Conservation (phyloP, 2,113 vertebrate genomes). For the Chroicocephalus ridibundus region DNA sequence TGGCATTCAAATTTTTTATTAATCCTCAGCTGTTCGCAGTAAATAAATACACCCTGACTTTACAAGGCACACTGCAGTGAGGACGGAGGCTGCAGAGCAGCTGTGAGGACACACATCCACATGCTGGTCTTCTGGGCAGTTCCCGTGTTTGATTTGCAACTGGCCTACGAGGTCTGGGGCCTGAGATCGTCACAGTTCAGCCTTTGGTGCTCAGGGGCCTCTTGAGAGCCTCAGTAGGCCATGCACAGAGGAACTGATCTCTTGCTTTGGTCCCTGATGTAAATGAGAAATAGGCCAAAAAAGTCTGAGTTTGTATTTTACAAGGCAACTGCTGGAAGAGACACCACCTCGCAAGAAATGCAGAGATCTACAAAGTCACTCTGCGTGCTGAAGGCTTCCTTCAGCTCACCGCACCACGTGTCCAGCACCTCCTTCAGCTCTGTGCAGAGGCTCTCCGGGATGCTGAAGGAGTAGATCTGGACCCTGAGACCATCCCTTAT, state of each 20-base stretch:
- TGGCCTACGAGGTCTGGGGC: fast-evolving
- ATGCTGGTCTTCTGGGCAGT: fast-evolving
- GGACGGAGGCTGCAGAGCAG: background rate
- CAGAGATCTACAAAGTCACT: conserved; percentile 78
- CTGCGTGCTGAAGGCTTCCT: conserved; percentile 76
- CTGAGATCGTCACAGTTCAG: background rate
- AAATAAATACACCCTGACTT: background rate
- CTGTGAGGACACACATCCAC: fast-evolving
- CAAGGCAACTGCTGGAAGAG: conserved; percentile 82
- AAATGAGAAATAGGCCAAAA: background rate
- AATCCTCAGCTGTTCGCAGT: background rate
- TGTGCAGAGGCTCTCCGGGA: conserved; percentile 79
- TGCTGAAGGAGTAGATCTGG: conserved; percentile 88
- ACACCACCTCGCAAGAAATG: conserved; percentile 78
- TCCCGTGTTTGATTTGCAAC: background rate
- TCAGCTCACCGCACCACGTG: conserved; percentile 76
- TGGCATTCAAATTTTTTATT: background rate
- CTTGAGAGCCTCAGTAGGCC: background rate
- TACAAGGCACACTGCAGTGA: fast-evolving
- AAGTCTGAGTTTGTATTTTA: conserved; percentile 19
- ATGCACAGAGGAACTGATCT: fast-evolving
- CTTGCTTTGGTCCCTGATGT: background rate
- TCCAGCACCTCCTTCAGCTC: conserved; percentile 64
- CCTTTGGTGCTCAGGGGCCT: background rate
- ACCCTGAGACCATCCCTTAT: conserved; percentile 49